A percentile compares a stretch with the other conserved stretches of the same genome.
Evolutionary conservation across 2,888 invertebrate species (phyloP).

Genomic region (Hartigia nigra): DNA sequence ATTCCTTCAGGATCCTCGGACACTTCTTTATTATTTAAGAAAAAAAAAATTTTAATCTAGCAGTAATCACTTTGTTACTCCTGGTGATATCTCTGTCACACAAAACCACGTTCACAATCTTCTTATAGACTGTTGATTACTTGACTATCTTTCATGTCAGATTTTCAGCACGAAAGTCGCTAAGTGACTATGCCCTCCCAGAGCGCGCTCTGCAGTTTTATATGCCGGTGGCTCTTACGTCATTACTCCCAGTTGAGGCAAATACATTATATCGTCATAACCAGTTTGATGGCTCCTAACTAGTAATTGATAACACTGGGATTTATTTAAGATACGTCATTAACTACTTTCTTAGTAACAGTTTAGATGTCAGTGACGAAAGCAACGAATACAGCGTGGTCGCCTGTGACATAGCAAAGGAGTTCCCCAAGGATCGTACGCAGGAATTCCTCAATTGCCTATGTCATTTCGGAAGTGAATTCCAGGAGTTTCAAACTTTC

Average conservation of each 20-base stretch:
- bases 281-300: background rate
- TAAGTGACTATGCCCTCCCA: conserved; percentile 12
- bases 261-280: background rate
- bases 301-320: background rate
- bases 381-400: background rate
- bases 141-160: background rate
- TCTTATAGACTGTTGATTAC: background rate
- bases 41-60: background rate
- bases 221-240: conserved; percentile 1
- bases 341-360: background rate
- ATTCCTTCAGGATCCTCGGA: background rate
- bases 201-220: conserved; percentile 14
- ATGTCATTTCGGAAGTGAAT: background rate
- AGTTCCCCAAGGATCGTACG: background rate
- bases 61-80: background rate
- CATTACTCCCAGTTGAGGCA: background rate
- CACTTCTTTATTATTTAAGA: background rate
- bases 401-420: background rate
- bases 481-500: background rate
- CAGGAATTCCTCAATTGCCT: background rate
- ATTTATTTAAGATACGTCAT: background rate
- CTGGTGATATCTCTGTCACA: background rate
- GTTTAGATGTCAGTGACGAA: background rate
- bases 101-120: background rate
- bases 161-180: background rate